phyloP scores from a whole-genome alignment of 2,797 vertebrate genomes.

The Coilia nasus region DNA sequence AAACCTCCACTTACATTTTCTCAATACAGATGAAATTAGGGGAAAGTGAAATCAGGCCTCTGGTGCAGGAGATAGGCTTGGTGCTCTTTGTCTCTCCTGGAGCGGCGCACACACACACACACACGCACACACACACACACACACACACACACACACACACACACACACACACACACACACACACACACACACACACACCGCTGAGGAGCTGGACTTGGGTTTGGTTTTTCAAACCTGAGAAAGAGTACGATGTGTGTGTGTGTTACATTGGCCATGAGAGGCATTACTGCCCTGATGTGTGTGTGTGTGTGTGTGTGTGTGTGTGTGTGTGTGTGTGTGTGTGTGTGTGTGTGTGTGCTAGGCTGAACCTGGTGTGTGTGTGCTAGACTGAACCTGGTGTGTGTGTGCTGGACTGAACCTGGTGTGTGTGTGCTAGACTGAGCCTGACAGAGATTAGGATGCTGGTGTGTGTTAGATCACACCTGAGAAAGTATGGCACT shows the following conservation, averaged over 20 bases:
- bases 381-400: conserved; percentile 23
- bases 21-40: conserved; percentile 82
- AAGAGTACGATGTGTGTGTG: background rate
- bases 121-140: too few species aligned
- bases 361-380: too few species aligned
- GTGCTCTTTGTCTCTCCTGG: conserved; percentile 54
- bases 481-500: too few species aligned
- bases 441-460: too few species aligned
- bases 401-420: conserved; percentile 28
- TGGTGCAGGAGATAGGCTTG: conserved; percentile 65
- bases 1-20: conserved; percentile 77
- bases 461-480: too few species aligned
- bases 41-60: conserved; percentile 63
- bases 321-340: conserved; percentile 12
- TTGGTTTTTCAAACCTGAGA: background rate
- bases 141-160: too few species aligned
- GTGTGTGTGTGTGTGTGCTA: conserved; percentile 14
- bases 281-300: conserved; percentile 43
- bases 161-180: too few species aligned
- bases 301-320: conserved; percentile 19
- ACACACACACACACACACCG: too few species aligned
- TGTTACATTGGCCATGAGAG: conserved; percentile 13
- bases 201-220: background rate
- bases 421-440: conserved; percentile 21
- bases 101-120: background rate